Base-by-base conservation (phyloP, 2,797 vertebrate genomes). In the Xenentodon cancila region DNA sequence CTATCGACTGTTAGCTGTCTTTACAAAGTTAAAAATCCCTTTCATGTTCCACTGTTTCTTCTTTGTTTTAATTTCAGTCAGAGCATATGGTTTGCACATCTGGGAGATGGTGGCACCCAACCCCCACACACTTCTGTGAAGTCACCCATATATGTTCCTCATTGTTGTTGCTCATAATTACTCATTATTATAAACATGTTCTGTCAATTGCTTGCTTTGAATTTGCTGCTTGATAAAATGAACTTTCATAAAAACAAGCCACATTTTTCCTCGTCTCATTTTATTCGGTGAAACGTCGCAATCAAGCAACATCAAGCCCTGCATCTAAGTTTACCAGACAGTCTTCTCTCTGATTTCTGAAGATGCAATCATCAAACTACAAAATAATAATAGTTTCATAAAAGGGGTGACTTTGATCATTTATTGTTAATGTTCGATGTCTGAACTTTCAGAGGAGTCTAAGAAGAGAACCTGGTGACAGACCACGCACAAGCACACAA, bases 61-160 rank as follows among this genome's bases (percentile, higher is more conserved):
- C 94, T 87, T 90, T 88, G 82, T 86, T 91, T 89, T 90, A 89
- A 92, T 92, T 94, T 95, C 93, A 95, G 92, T 95, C 92, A 83
- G 93, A 96, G 93, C 96, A 97, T 96, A 94, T 95, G 95, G 94
- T 91, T 92, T 91, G 94, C 94, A 95, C 95, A 94, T 94, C 95
- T 95, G 95, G 94, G 95, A 94, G 93, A 88, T 82, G 84, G 73
- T 89, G 87, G 77, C 86, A 83, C 80, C 72, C 84, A 77, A 27
- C 73, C 45, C 52, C 27, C 66, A 64, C 64, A 32, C 0, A 81
- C 83, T 84, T 73, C 82, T 85, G 88, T 88, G 89, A 89, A 92
- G 86, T 90, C 84, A 92, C 88, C 89, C 89, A 86, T 90, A 88
- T 88, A 90, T 90, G 89, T 82, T 84, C 87, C 73, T 87, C 86